phyloP scores from a whole-genome alignment of 2,797 vertebrate species.

The Arnoldichthys spilopterus region DNA sequence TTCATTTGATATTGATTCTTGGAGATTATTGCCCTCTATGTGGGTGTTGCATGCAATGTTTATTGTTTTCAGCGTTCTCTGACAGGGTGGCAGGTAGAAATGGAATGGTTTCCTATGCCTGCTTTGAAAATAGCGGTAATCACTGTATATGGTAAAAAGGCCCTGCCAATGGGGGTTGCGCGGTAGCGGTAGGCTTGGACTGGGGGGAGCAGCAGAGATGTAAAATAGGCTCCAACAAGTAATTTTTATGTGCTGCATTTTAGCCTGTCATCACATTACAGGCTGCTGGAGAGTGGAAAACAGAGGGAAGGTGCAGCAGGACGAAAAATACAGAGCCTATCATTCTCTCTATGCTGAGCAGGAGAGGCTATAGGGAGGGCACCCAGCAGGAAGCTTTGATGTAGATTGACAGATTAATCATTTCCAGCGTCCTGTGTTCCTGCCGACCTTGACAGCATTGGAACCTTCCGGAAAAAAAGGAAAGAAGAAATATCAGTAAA shows the following conservation, averaged over 20 bases:
- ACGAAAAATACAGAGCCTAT: slow-evolving; percentile 63
- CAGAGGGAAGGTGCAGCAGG: slow-evolving; percentile 70
- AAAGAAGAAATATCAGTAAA: slow-evolving; percentile 46
- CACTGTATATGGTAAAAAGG: slow-evolving; percentile 55
- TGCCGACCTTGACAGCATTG: slow-evolving; percentile 78
- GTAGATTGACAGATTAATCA: slow-evolving; percentile 86
- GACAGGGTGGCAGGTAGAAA: slow-evolving; percentile 55
- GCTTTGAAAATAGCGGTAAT: slow-evolving; percentile 62
- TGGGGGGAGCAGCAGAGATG: slow-evolving; percentile 47
- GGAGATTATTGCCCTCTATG: slow-evolving; percentile 43
- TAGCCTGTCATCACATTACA: slow-evolving; percentile 60
- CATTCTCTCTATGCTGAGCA: slow-evolving; percentile 65
- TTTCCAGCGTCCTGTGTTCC: slow-evolving; percentile 69
- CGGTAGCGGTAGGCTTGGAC: slow-evolving; percentile 46
- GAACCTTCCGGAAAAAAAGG: slow-evolving; percentile 50
- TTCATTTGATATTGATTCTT: slow-evolving; percentile 49
- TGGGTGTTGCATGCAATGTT: slow-evolving; percentile 36
- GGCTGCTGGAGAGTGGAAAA: slow-evolving; percentile 59
- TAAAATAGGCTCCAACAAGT: slow-evolving; percentile 65
- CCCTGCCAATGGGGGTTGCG: slow-evolving; percentile 39
- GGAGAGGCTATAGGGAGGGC: slow-evolving; percentile 70
- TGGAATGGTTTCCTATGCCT: slow-evolving; percentile 37
- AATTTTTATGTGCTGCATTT: slow-evolving; percentile 68
- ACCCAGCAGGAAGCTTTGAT: slow-evolving; percentile 72
- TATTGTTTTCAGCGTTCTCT: slow-evolving; percentile 52